Evolutionary conservation across 1,140 invertebrate species (phyloP).

Genomic region (Lepidurus apus): DNA sequence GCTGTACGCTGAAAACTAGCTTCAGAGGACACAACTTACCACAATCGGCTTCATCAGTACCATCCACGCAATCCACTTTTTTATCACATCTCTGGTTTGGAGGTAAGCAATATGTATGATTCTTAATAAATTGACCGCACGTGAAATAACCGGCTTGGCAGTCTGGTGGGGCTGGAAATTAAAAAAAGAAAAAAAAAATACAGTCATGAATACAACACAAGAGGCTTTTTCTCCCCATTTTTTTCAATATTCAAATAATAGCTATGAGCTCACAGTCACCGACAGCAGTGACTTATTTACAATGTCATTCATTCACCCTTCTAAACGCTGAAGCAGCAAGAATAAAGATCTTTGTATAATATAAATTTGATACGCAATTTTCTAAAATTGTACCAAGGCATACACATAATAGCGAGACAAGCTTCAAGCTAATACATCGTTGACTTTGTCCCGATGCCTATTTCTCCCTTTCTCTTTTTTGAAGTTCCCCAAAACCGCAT

Average conservation of each 20-base stretch:
- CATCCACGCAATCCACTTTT: constrained; percentile 87
- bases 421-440: too few relatives aligned
- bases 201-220: constrained; percentile 4
- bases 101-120: constrained; percentile 88
- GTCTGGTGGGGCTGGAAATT: constrained; percentile 72
- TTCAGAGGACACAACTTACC: constrained; percentile 61
- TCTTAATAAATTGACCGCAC: constrained; percentile 85
- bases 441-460: too few relatives aligned
- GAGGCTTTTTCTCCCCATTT: neutral
- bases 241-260: neutral
- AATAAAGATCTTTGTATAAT: too few relatives aligned
- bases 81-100: constrained; percentile 85
- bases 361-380: too few relatives aligned
- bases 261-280: too few relatives aligned
- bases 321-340: too few relatives aligned
- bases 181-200: constrained; percentile 35
- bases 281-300: too few relatives aligned
- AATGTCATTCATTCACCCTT: too few relatives aligned
- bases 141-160: constrained; percentile 72
- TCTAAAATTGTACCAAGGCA: too few relatives aligned
- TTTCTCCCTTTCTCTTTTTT: too few relatives aligned
- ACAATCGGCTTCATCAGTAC: constrained; percentile 86
- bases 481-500: too few relatives aligned
- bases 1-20: neutral
- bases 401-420: too few relatives aligned